Conservation (phyloP, 2,888 invertebrate genomes). For the Daptonema setosum region DNA sequence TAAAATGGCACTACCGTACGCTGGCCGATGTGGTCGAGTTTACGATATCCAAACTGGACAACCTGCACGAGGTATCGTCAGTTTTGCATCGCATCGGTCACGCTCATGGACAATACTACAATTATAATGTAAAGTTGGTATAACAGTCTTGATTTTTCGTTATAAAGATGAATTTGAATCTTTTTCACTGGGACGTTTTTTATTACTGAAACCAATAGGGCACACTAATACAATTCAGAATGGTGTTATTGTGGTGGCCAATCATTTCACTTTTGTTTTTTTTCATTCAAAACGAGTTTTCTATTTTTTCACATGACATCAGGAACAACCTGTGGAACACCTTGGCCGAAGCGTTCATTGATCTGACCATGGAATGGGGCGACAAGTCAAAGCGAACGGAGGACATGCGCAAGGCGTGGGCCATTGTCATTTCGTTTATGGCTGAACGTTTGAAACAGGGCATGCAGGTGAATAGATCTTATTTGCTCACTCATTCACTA, state of each 20-base stretch:
- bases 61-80: background rate
- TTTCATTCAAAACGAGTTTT: too few relatives aligned
- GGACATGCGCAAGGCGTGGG: conserved; percentile 1
- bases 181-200: too few relatives aligned
- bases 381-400: background rate
- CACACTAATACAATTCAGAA: too few relatives aligned
- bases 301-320: too few relatives aligned
- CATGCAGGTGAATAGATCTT: too few relatives aligned
- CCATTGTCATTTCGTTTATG: background rate
- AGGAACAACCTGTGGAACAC: background rate
- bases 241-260: too few relatives aligned
- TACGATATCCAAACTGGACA: background rate
- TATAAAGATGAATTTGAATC: too few relatives aligned
- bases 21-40: background rate
- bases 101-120: background rate
- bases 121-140: too few relatives aligned
- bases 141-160: too few relatives aligned
- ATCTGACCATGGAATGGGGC: background rate
- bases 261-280: too few relatives aligned
- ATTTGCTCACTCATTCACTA: too few relatives aligned
- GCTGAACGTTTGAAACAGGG: background rate
- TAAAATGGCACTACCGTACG: background rate
- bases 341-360: background rate
- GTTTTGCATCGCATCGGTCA: background rate
- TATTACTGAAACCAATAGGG: too few relatives aligned